Base-by-base conservation (phyloP, 1,140 invertebrate genomes). In the Antheraea pernyi region DNA sequence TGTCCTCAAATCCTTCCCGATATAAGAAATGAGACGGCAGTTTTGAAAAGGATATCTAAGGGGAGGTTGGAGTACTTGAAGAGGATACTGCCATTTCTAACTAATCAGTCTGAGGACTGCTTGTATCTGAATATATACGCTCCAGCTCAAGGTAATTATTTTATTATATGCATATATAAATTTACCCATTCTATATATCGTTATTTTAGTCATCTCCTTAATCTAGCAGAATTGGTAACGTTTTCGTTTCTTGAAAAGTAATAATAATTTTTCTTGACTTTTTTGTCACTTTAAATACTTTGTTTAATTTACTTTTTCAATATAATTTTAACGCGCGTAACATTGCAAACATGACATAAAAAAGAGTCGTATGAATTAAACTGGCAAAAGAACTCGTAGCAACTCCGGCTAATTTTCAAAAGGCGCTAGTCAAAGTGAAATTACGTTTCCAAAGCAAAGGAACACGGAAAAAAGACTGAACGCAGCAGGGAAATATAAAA, bases 111-210 rank as follows among this genome's bases (percentile, higher is more conserved):
- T 77, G 98, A 99, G 93, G 98, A 99, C 93, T 99, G 98, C 88
- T 95, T 99, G 42, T 99, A 99, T 89, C 93, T 99, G 75, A 99
- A 99, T 89, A 97, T 99, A 84, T 99, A 99, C 92, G 96, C 98
- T 7, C 98, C 98, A 59, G 97, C 96, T 78, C 96, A 97, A 96
- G 97, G 98, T 98, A 94, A 93, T 39, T 53, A 53, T 13, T 53
- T 16, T 53, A 53, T 53, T 53, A 53, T 53, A 53, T 53, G 46
- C 46, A 53, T 53, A 30, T 30, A 30, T 30, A 30, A 30, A 30
- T 30, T 30, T 30, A 30, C 4, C 22, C 22, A 4, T 30, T 30
- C 1, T 30, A 30, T 30, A 4, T 30, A n/a, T n/a, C n/a, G n/a
- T n/a, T n/a, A 30, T 30, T 30, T 30, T 30, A 2, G 22, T 30